These are phyloP conservation scores for Schizopygopsis pylzovi DNA, from an alignment of 2,797 vertebrate species.

Conservation along the genomic window DNA sequence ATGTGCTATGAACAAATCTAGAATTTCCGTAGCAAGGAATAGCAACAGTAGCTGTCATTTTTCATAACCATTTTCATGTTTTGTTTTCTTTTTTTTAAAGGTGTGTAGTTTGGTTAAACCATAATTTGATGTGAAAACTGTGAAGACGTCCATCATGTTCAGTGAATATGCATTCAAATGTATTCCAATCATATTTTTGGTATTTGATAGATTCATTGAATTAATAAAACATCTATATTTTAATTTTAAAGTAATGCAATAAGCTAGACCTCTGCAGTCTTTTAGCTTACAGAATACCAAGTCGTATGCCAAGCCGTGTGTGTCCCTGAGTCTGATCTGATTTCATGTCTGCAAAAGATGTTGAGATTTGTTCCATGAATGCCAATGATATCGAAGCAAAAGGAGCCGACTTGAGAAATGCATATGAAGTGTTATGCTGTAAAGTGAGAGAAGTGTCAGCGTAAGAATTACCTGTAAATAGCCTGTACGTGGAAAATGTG, in stretches of 20 bases:
- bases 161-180: not conserved
- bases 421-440: constrained; percentile 42
- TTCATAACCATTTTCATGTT: not conserved
- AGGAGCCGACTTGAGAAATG: not conserved
- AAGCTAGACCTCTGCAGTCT: not conserved
- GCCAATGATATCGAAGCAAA: constrained; percentile 32
- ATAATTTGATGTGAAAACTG: not conserved
- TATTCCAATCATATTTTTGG: not conserved
- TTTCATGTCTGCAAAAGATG: constrained; percentile 35
- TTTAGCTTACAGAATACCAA: constrained; percentile 22
- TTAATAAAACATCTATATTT: not conserved
- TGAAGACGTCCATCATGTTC: not conserved
- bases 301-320: constrained; percentile 21
- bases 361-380: constrained; percentile 43
- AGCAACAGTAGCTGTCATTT: not conserved
- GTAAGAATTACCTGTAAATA: constrained; percentile 44
- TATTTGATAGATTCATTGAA: not conserved
- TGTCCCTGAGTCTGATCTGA: constrained; percentile 17
- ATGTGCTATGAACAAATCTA: not conserved
- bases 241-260: not conserved
- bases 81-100: not conserved
- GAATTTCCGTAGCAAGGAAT: not conserved
- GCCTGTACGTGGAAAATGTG: constrained; percentile 38
- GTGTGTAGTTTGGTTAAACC: not conserved
- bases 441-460: constrained; percentile 42